phyloP scores from a whole-genome alignment of 2,797 vertebrate species.

The Galaxias olidus region DNA sequence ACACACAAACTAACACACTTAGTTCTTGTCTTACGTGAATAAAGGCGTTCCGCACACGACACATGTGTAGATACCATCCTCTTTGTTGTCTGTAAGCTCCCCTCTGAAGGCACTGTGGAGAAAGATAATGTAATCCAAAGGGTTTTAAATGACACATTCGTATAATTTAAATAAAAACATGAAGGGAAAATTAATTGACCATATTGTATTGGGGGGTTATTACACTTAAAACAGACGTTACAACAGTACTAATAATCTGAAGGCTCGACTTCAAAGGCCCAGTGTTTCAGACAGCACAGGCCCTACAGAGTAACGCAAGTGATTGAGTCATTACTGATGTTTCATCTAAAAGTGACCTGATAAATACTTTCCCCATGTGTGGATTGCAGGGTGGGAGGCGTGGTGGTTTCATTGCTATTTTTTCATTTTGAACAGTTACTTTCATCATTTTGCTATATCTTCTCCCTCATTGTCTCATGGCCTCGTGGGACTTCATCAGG shows the following conservation, averaged over 20 bases:
- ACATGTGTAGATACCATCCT: conserved; percentile 88
- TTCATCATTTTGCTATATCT: not conserved
- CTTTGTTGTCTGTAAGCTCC: conserved; percentile 84
- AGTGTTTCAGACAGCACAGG: conserved; percentile 62
- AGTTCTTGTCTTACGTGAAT: conserved; percentile 83
- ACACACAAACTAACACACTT: no score
- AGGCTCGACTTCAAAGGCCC: conserved; percentile 47
- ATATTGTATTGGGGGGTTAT: no score
- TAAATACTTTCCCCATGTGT: conserved; percentile 90
- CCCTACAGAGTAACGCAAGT: conserved; percentile 72
- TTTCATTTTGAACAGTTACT: conserved; percentile 50
- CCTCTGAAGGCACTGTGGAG: conserved; percentile 88
- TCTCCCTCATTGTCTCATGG: not conserved
- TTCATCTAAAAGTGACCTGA: conserved; percentile 90
- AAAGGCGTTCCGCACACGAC: conserved; percentile 87
- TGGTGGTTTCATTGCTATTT: conserved; percentile 64
- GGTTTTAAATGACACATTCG: no score
- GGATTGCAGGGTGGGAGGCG: conserved; percentile 62
- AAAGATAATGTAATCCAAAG: no score
- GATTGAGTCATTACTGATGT: conserved; percentile 90
- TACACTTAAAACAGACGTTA: no score
- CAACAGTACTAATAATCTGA: no score
- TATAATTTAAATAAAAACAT: no score
- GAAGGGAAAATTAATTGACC: no score
- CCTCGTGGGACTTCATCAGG: not conserved